A percentile compares a stretch with the other conserved stretches of the same genome.
phyloP scores from a whole-genome alignment of 2,888 invertebrate species.

The Limnephilus auricula region DNA sequence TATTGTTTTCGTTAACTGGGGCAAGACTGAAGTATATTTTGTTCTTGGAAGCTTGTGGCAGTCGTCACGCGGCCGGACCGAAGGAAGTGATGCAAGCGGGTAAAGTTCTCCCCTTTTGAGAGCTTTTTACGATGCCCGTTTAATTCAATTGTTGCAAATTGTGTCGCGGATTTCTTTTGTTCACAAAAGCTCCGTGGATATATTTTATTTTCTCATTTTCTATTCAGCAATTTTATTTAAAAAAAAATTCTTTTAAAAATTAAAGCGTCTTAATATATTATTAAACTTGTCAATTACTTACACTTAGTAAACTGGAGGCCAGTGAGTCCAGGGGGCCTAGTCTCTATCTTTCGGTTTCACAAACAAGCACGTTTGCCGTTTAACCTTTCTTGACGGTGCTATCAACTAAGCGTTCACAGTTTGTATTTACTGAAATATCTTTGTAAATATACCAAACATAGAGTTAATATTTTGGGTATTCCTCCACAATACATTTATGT shows the following conservation, averaged over 20 bases:
- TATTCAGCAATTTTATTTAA: neutral
- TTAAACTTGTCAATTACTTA: too few relatives aligned
- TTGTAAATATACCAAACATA: too few relatives aligned
- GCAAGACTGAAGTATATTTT: neutral
- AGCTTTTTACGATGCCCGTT: conserved; percentile 24
- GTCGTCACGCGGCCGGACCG: neutral
- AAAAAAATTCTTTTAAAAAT: neutral
- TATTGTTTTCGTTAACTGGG: neutral
- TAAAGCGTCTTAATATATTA: neutral
- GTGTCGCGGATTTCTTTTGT: conserved; percentile 2
- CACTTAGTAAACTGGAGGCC: too few relatives aligned
- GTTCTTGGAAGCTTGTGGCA: neutral
- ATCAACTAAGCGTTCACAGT: too few relatives aligned
- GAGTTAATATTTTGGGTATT: too few relatives aligned
- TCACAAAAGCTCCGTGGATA: neutral
- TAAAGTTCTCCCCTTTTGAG: conserved; percentile 19
- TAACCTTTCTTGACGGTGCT: too few relatives aligned
- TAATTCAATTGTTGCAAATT: conserved; percentile 29
- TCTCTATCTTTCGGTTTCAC: too few relatives aligned
- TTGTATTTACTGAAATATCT: too few relatives aligned
- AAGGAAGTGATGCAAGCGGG: neutral
- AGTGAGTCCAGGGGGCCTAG: too few relatives aligned
- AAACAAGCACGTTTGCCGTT: too few relatives aligned
- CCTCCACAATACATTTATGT: too few relatives aligned
- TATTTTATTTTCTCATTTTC: neutral